Evolutionary conservation across 2,888 invertebrate species (phyloP), one percentile per base, ranked within the genome.

Genomic region (Tenthredo livida): DNA sequence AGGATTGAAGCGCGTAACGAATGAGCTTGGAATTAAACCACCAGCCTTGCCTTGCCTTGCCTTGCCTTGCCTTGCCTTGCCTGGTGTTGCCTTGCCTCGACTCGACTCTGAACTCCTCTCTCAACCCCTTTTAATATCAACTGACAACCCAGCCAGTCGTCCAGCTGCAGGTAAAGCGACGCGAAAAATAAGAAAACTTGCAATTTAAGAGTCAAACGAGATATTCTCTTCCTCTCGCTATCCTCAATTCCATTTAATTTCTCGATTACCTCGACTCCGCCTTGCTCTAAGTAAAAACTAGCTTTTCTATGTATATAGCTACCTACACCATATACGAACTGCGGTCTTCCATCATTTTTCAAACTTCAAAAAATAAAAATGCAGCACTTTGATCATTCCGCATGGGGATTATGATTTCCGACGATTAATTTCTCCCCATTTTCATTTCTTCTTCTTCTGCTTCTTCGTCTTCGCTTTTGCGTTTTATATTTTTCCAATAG

Each of bases 131-230:
- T 80, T 82, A 58, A 37, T 61, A 67, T 67, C 83, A 83, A 25
- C 43, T 65, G 40, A 40, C 43, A 25, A 61, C 61, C 37, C 25
- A n/a, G 40, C 37, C 61, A 21, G 50, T 25, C n/a, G 50, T 37
- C 73, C 58, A 21, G 50, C 61, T 75, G 40, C 67, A 33, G 17
- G 61, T 21, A 67, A 73, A 61, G 50, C 84, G 75, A 58, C 58
- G 58, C 40, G 25, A 70, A 80, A 70, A 80, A 80, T 70, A 54
- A 78, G 40, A 58, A 86, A 85, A 86, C 70, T 50, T 67, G 83
- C 67, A 83, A 83, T 70, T 83, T 50, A 70, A 83, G 47, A 33
- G 33, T 58, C 75, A 80, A 85, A 84, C 86, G 87, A 87, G 87
- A 85, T 87, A 87, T 87, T 86, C 84, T 65, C 47, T 54, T 54